phyloP scores from a whole-genome alignment of 2,797 vertebrate genomes.

The Myripristis murdjan region DNA sequence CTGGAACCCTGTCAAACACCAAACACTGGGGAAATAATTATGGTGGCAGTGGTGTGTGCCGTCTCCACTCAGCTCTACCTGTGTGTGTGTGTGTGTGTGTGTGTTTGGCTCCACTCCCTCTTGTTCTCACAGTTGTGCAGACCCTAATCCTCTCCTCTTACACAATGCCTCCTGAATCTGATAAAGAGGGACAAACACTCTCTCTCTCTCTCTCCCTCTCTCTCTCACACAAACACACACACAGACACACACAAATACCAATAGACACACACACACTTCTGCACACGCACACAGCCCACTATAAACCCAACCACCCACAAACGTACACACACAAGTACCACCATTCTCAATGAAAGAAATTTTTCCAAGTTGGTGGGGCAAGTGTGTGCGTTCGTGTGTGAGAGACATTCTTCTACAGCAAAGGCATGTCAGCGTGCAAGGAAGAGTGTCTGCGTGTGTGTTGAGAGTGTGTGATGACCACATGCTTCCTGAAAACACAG shows the following conservation, averaged over 20 bases:
- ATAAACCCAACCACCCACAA: neutral
- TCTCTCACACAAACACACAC: no score
- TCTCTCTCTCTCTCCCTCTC: constrained; percentile 6
- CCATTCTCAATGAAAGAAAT: no score
- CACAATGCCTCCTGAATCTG: constrained; percentile 64
- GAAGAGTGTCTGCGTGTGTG: constrained; percentile 6
- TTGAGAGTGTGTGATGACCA: constrained; percentile 1
- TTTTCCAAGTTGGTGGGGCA: constrained; percentile 6
- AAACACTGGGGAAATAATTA: constrained; percentile 84
- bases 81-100: constrained; percentile 25
- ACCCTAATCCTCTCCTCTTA: constrained; percentile 67
- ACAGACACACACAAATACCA: neutral
- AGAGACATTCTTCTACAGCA: neutral
- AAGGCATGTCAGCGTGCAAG: neutral
- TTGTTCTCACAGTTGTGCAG: constrained; percentile 44
- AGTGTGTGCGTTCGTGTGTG: neutral
- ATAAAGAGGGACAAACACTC: constrained; percentile 54
- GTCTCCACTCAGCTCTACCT: constrained; percentile 36
- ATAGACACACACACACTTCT: constrained; percentile 1
- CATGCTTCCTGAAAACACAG: constrained; percentile 21
- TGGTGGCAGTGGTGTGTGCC: constrained; percentile 59
- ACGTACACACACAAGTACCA: neutral
- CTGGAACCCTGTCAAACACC: constrained; percentile 81
- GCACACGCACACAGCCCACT: neutral
- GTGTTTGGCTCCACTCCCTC: constrained; percentile 29